Evolutionary conservation across 2,113 vertebrate species (phyloP), one percentile per base, ranked within the genome.

Genomic region (Neofelis nebulosa): DNA sequence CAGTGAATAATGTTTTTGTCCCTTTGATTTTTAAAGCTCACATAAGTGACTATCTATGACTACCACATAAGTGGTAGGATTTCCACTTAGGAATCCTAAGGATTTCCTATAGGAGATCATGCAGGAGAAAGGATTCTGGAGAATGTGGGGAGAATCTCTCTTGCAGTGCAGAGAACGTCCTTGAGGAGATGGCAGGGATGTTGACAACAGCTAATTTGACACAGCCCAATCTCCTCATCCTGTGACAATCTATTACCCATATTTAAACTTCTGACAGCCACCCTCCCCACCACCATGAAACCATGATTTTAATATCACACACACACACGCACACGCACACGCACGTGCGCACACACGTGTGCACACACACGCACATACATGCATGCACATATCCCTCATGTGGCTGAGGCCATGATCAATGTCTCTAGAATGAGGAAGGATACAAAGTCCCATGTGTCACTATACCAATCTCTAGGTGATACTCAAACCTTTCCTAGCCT

Each of bases 321-420:
- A 63, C 36, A 55, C 3, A 76, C 11, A 38, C 29, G 4, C 38
- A 38, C 38, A 41, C 41, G 5, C 41, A 41, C 41, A 41, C 41
- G 5, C 41, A 41, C 41, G 1, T 5, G 5, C 6, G 6, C 41
- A 45, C 41, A 0, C 41, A 7, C 41, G 0, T 0, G 1, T 7
- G 7, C 1, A 16, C 33, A 57, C 11, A 63, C 36, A 55, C 4
- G 76, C 11, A 38, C 38, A 21, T 27, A 57, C 11, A 63, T 29
- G 41, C 4, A 81, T 8, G n/a, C 29, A 50, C 10, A 82, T 25
- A 48, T 8, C 3, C 7, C 7, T 81, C 50, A 36, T 48, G 18
- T 78, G 23, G 71, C 36, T 12, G 27, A 68, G 68, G 27, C 14
- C 14, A 38, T 61, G 3, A 45, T 92, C 33, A 92, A 4, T 4